Base-by-base conservation (phyloP, 2,888 invertebrate genomes). In the Clepsis dumicolana region DNA sequence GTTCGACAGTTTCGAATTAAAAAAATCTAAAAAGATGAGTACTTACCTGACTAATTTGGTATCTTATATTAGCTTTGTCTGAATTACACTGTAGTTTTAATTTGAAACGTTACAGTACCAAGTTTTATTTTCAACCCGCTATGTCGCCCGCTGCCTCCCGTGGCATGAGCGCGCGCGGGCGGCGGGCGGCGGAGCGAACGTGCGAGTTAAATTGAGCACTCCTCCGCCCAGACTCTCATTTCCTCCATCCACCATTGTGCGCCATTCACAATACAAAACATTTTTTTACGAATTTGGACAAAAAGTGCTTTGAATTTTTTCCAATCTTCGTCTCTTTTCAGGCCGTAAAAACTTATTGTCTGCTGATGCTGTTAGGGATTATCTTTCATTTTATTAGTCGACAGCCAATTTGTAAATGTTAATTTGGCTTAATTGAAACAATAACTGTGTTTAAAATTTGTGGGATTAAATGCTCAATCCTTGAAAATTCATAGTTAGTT, bases 181-280 rank as follows among this genome's bases (percentile, higher is more conserved):
- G 80, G 79, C 76, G 77, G 80, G 79, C 74, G 77, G 75, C 69
- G 65, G 68, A 69, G 71, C 69, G 65, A 65, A 64, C 73, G 67
- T 83, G 84, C 86, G 87, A 89, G 91, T 89, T 93, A 91, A 93
- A 92, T 91, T 91, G 91, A 91, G 92, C 89, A 83, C 81, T 77
- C 83, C 83, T 81, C 86, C 87, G 84, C 88, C 91, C 91, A 92
- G 92, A 92, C 92, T 91, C 91, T 91, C 91, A 91, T 93, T 93
- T 93, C 92, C 92, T 92, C 87, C 86, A 86, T 84, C 88, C 83
- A 81, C 89, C 85, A 93, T 93, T 93, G 93, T 93, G 83, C 86
- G 83, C 87, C 86, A 87, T 86, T 90, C 90, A 92, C 92, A 93
- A 93, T 92, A 91, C 92, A 91, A 91, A 93, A 92, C 90, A 92